A percentile compares a stretch with the other conserved stretches of the same genome.
These are phyloP conservation scores for Papilio dardanus DNA, from an alignment of 1,140 invertebrate species.

Conservation along the genomic window DNA sequence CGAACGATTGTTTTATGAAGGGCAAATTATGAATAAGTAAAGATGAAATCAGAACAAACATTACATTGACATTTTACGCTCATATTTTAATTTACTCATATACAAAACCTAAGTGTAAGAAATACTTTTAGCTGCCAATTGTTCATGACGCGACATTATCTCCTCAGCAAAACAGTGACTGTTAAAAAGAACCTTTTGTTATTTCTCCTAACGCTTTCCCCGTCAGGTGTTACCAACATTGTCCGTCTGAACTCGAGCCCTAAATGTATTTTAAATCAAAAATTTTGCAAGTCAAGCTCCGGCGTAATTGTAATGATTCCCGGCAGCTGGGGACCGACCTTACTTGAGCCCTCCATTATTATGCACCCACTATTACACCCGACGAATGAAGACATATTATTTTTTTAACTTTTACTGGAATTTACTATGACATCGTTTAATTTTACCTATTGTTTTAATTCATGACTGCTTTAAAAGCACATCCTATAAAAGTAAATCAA, in stretches of 20 bases:
- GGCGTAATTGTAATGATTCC: slow-evolving; percentile 45
- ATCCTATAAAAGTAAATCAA: neutral
- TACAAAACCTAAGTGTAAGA: no score
- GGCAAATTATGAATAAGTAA: neutral
- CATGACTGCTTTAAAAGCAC: neutral
- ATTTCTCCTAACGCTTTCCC: slow-evolving; percentile 29
- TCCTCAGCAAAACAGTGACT: slow-evolving; percentile 4
- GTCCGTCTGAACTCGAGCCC: slow-evolving; percentile 15
- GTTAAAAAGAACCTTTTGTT: slow-evolving; percentile 43
- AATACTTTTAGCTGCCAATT: neutral
- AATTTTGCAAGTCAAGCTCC: slow-evolving; percentile 41
- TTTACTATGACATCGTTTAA: neutral
- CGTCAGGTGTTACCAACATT: slow-evolving; percentile 17
- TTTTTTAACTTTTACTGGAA: slow-evolving; percentile 30
- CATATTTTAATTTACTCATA: neutral
- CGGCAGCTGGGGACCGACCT: slow-evolving; percentile 32
- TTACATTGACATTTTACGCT: neutral
- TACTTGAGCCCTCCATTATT: slow-evolving; percentile 38
- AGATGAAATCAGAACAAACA: neutral
- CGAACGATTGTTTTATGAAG: neutral
- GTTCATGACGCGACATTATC: slow-evolving; percentile 7
- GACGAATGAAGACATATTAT: slow-evolving; percentile 39
- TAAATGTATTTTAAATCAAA: slow-evolving; percentile 38
- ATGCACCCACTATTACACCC: slow-evolving; percentile 32
- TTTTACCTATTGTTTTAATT: neutral